Conservation (phyloP, 2,797 vertebrate species). For the Threskiornis aethiopicus region DNA sequence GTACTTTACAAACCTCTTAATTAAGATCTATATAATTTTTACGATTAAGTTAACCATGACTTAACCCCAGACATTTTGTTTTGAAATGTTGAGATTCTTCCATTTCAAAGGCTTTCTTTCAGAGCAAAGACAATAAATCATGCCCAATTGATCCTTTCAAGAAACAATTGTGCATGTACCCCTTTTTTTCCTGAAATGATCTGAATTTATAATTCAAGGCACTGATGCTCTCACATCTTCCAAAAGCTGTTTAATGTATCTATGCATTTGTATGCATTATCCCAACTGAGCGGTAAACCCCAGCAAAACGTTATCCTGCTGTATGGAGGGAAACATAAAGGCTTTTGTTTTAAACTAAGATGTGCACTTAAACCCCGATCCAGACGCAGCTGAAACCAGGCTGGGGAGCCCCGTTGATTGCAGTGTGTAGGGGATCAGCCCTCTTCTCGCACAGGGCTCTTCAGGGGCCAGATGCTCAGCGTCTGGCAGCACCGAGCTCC, state of each 20-base stretch:
- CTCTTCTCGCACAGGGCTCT: not conserved
- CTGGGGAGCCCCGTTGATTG: not conserved
- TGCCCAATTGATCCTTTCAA: not conserved
- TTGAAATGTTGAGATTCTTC: conserved; percentile 49
- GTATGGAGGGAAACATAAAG: not conserved
- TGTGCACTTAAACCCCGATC: not conserved
- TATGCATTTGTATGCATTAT: not conserved
- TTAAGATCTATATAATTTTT: conserved; percentile 69
- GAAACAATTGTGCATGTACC: not conserved
- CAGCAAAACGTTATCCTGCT: not conserved
- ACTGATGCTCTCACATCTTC: not conserved
- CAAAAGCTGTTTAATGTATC: not conserved
- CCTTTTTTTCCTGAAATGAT: not conserved
- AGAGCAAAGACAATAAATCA: not conserved
- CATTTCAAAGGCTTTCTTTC: conserved; percentile 6
- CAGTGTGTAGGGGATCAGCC: not conserved
- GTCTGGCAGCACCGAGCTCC: not conserved
- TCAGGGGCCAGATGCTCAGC: not conserved
- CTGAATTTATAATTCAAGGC: not conserved
- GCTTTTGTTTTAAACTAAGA: not conserved
- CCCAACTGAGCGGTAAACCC: not conserved
- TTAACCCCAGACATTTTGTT: conserved; percentile 40
- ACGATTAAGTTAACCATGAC: conserved; percentile 40
- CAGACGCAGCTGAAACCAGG: not conserved
- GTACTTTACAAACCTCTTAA: conserved; percentile 73